Base-by-base conservation (phyloP, 2,113 vertebrate genomes). In the Microcebus tavaratra region DNA sequence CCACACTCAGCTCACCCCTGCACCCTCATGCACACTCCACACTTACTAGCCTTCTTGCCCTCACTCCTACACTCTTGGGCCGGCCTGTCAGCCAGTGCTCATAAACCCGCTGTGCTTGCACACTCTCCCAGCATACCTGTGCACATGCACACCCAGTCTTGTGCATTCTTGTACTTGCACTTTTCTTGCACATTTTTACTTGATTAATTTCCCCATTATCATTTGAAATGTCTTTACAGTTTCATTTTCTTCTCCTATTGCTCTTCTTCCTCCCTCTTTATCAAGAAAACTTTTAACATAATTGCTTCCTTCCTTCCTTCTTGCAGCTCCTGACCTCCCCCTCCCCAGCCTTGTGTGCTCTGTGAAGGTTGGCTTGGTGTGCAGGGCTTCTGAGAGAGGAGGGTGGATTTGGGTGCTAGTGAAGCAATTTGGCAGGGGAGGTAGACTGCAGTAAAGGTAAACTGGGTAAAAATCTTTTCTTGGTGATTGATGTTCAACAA, bases 91-190 rank as follows among this genome's bases (percentile, higher is more conserved):
- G 34, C 89, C 76, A 8, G 70, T 55, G 61, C 53, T 61, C 48
- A 45, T 67, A 53, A 92, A 73, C 50, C 63, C 50, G 7, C 90
- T 83, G 82, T 72, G 78, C 67, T 96, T 85, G 61, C 91, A 86
- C 34, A 15, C 67, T 50, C 36, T 53, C 34, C 5, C 39, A 42
- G 67, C 82, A 53, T 83, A 84, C 63, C 82, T 81, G 53, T 96
- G 65, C 81, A 67, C 76, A n/a, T 90, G 80, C 53, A 73, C 48
- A 23, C 50, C 45, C 14, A 25, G 45, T 8, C 67, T 48, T 6
- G 4, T 17, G 9, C 31, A 11, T 92, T 78, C 34, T 42, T 23
- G 9, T 23, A 34, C 34, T 59, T 63, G 31, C 3, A 15, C 36
- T 83, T 86, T 42, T 42, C 59, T 83, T 57, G 25, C 17, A 61